Base-by-base conservation (phyloP, 1,140 invertebrate species). In the Venturia canescens region DNA sequence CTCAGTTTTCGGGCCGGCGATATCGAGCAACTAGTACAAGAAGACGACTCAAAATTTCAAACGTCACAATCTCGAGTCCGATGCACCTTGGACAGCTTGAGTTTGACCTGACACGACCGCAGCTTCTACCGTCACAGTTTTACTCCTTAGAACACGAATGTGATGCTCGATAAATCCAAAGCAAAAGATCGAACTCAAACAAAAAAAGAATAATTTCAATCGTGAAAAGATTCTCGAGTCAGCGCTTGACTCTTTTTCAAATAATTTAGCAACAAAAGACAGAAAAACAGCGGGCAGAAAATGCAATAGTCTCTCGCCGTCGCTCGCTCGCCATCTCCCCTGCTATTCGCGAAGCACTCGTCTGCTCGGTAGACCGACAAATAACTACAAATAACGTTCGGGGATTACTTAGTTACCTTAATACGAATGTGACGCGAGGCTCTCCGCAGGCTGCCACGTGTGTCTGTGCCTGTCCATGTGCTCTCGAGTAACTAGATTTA, bases 331-430 rank as follows among this genome's bases (percentile, higher is more conserved):
- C 11, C 38, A 6, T 11, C 38, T 44, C 38, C 38, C 38, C 38
- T 44, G 13, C 5, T 44, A 44, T 44, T 13, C 38, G 38, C 7
- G 38, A 44, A n/a, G n/a, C 31, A 63, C 70, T 77, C 50, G 63
- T 69, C 48, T n/a, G 75, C 80, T 79, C 86, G 87, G 71, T 83
- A 86, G 84, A 90, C 84, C 90, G 90, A 89, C 84, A 91, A 91
- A 91, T 91, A 91, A 91, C 89, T 87, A 84, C 90, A 90, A 91
- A 90, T 91, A 91, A 91, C 87, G 87, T 90, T 90, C 85, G 87
- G 84, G 89, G 90, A 91, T 91, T 91, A 91, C 89, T 89, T 89
- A 90, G 89, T 91, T 91, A 91, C 90, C 88, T 88, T 87, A 89
- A 87, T 88, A 88, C 84, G 86, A 23, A 88, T 88, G 88, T 85